These are phyloP conservation scores for Drosophila ogumai DNA, from an alignment of 1,140 invertebrate species.

Conservation along the genomic window DNA sequence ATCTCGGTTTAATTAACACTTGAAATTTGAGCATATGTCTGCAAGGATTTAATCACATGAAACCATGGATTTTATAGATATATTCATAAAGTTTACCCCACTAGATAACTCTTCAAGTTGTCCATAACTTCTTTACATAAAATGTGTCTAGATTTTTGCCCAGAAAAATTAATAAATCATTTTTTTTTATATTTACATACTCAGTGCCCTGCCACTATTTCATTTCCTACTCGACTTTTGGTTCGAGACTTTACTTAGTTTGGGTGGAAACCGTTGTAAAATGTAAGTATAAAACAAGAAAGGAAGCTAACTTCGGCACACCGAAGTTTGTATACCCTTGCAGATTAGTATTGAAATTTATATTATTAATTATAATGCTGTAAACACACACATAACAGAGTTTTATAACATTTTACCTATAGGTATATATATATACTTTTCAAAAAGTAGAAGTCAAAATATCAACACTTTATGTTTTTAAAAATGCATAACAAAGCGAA, in stretches of 20 bases:
- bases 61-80: background rate
- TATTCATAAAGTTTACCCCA: no score
- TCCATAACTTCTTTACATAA: background rate
- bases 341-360: no score
- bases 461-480: no score
- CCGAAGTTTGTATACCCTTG: background rate
- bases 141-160: no score
- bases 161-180: background rate
- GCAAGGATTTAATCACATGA: background rate
- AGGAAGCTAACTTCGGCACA: rapidly evolving
- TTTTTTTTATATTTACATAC: background rate
- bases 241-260: background rate
- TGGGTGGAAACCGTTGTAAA: background rate
- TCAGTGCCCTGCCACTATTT: no score
- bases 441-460: no score
- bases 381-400: no score
- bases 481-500: no score
- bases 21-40: background rate
- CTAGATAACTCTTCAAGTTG: background rate
- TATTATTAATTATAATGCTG: no score
- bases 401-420: no score
- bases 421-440: no score
- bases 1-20: no score
- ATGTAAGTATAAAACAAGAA: background rate
- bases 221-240: background rate